A percentile compares a stretch with the other conserved stretches of the same genome.
Evolutionary conservation across 2,113 vertebrate genomes (phyloP).

Genomic region (Pseudorasbora parva): DNA sequence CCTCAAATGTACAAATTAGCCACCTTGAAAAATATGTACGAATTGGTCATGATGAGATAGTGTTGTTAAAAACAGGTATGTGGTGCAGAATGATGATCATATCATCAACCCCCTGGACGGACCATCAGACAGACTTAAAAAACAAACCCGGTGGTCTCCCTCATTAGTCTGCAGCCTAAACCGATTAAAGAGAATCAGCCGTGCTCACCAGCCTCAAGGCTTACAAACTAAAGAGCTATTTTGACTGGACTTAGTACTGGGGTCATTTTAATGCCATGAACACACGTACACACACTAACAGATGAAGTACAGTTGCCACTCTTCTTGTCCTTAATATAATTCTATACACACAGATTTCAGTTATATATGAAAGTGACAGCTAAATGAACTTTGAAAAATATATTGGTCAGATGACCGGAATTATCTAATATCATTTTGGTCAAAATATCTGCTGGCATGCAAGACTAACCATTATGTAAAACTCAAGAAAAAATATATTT

Average conservation of each 20-base stretch:
- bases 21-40: no score
- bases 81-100: not conserved
- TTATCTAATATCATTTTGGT: no score
- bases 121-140: conserved; percentile 9
- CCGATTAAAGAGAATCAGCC: conserved; percentile 74
- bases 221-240: conserved; percentile 67
- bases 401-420: not conserved
- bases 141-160: not conserved
- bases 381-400: not conserved
- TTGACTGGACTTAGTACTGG: conserved; percentile 62
- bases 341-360: not conserved
- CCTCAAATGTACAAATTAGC: no score
- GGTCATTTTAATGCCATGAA: conserved; percentile 67
- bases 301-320: not conserved
- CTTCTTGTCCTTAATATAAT: conserved; percentile 6
- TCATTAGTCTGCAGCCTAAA: conserved; percentile 63
- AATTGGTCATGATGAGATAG: no score
- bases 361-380: not conserved
- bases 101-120: not conserved
- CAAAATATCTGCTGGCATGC: no score
- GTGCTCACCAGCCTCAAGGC: conserved; percentile 62
- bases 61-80: not conserved
- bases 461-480: no score
- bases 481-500: no score
- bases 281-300: not conserved